Evolutionary conservation across 2,797 vertebrate species (phyloP), one percentile per base, ranked within the genome.

Genomic region (Semaprochilodus insignis): DNA sequence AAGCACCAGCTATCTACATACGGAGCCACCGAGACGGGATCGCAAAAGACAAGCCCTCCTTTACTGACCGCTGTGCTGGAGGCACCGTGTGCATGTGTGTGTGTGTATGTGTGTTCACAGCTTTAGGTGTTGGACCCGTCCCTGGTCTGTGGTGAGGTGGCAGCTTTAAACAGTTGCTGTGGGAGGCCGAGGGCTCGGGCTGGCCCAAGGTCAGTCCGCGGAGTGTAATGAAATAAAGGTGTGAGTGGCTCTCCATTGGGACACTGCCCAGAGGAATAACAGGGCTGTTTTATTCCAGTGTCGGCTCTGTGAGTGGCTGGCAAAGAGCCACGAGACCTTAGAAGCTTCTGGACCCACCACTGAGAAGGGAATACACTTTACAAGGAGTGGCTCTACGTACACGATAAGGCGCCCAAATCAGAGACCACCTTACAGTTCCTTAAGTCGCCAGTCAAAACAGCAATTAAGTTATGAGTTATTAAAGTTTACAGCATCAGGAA

Each of bases 261-360:
- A 83, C 88, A 77, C 78, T 70, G 55, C 85, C 87, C 54, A 31
- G 87, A 85, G 86, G 84, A 81, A 84, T 80, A 92, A 91, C 91
- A 93, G 91, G 87, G 86, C 86, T 90, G 89, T 92, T 85, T 89
- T 90, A 88, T 91, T 92, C 89, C 88, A 86, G 81, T 77, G 83
- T 83, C 83, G 66, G 34, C 77, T 74, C 78, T 91, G 15, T 10
- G 34, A 70, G 17, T 59, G 44, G 15, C 74, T 40, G 51, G 16
- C 40, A 17, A 69, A 77, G 31, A 51, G 51, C 52, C n/a, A 13
- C 3, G 44, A 74, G 31, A 63, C 67, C 25, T 15, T 3, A 31
- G 25, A 63, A 63, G 19, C 23, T 13, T 63, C 14, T 31, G 10
- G 60, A 15, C 8, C 11, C 14, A 62, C 8, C 2, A 25, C 6